Evolutionary conservation across 2,888 invertebrate species (phyloP).

Genomic region (Bibio marci): DNA sequence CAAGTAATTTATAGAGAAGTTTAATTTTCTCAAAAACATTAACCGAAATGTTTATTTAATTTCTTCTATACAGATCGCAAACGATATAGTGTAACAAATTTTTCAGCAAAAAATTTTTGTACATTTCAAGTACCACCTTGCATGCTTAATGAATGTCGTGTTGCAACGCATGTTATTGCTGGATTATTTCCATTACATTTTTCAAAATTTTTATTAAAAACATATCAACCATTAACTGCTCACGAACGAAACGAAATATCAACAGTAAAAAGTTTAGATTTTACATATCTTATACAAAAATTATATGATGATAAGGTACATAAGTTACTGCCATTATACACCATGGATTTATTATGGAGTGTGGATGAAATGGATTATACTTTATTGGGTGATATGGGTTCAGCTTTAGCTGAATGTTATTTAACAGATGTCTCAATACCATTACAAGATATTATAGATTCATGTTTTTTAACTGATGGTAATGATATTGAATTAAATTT

Average conservation of each 20-base stretch:
- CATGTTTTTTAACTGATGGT: conserved; percentile 14
- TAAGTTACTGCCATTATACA: conserved; percentile 5
- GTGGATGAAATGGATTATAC: conserved; percentile 8
- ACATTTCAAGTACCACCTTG: conserved; percentile 13
- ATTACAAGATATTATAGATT: conserved; percentile 4
- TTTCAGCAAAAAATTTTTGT: conserved; percentile 17
- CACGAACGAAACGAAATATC: conserved; percentile 16
- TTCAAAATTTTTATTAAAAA: conserved; percentile 23
- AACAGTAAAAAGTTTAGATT: conserved; percentile 6
- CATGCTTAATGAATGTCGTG: conserved; percentile 16
- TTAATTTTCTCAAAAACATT: not conserved
- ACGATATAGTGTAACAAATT: conserved; percentile 16
- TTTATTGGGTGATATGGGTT: conserved; percentile 8
- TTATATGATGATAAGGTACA: conserved; percentile 5
- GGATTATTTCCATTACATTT: conserved; percentile 25
- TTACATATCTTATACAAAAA: conserved; percentile 8
- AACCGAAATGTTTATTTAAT: not conserved
- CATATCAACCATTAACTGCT: conserved; percentile 25
- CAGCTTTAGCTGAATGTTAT: conserved; percentile 10
- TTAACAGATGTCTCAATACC: conserved; percentile 8
- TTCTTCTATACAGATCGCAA: conserved; percentile 16
- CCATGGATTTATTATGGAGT: conserved; percentile 8
- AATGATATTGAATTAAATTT: conserved; percentile 19
- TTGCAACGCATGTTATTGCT: conserved; percentile 26
- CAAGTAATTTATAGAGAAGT: conserved; percentile 13